A percentile compares a stretch with the other conserved stretches of the same genome.
These are phyloP conservation scores for Plecotus auritus DNA, from an alignment of 2,113 vertebrate species.

Conservation along the genomic window DNA sequence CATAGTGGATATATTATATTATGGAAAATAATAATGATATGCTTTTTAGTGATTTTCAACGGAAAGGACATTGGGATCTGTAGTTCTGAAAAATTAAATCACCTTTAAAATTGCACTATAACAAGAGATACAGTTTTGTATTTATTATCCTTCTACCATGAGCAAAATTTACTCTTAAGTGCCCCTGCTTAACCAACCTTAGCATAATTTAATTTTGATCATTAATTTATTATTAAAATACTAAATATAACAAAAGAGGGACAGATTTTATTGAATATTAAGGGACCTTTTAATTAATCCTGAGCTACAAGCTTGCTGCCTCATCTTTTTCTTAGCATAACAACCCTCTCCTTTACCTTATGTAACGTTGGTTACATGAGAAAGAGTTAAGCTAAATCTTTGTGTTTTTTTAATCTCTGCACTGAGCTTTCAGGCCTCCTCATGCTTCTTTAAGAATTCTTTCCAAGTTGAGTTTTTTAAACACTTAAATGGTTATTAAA, in stretches of 20 bases:
- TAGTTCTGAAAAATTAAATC: slow-evolving; percentile 25
- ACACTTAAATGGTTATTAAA: not conserved
- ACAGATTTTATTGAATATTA: slow-evolving; percentile 19
- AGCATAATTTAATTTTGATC: slow-evolving; percentile 55
- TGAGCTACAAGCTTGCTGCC: not conserved
- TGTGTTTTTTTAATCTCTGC: not conserved
- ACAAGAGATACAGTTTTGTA: not conserved
- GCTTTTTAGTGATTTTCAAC: not conserved
- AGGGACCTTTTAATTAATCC: not conserved
- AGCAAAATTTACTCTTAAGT: slow-evolving; percentile 36
- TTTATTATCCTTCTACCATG: slow-evolving; percentile 32
- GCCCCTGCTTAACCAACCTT: slow-evolving; percentile 39
- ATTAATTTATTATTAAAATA: slow-evolving; percentile 39
- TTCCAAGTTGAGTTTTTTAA: not conserved
- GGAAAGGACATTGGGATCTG: not conserved
- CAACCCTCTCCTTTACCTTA: not conserved
- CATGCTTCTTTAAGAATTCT: not conserved
- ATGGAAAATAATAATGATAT: not conserved
- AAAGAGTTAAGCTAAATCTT: not conserved
- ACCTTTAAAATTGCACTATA: not conserved
- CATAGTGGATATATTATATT: not conserved
- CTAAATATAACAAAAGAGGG: not conserved
- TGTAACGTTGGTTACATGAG: not conserved
- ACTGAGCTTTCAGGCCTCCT: not conserved
- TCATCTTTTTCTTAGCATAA: not conserved